These are phyloP conservation scores for Labroides dimidiatus DNA, from an alignment of 2,797 vertebrate genomes.

Conservation along the genomic window DNA sequence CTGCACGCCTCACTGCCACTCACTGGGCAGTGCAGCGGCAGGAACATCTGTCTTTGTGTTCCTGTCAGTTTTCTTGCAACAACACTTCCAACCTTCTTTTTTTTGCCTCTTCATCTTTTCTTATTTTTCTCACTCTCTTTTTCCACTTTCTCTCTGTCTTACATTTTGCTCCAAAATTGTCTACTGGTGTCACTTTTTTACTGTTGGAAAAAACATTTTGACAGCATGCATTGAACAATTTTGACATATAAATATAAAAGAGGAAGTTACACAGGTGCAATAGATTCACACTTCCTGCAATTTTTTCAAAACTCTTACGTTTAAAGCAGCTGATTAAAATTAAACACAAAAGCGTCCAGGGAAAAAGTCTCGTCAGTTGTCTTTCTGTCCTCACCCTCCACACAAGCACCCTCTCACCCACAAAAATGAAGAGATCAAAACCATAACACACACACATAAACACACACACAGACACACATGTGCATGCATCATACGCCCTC, in stretches of 20 bases:
- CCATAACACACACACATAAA: slow-evolving; percentile 17
- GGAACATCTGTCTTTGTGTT: slow-evolving; percentile 56
- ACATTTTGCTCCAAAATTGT: too few relatives aligned
- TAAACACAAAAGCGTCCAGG: not conserved
- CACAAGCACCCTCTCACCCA: slow-evolving; percentile 35
- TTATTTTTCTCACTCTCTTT: slow-evolving; percentile 9
- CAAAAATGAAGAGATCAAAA: slow-evolving; percentile 54
- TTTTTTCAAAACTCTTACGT: too few relatives aligned
- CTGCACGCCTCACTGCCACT: slow-evolving; percentile 53
- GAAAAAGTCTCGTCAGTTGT: slow-evolving; percentile 12
- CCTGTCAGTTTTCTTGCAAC: slow-evolving; percentile 28
- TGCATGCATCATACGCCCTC: slow-evolving; percentile 31
- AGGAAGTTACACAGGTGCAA: not conserved
- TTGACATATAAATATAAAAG: not conserved
- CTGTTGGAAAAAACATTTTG: too few relatives aligned
- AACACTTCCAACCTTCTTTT: slow-evolving; percentile 18
- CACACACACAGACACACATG: slow-evolving; percentile 10
- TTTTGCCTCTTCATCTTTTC: slow-evolving; percentile 3
- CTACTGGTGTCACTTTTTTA: too few relatives aligned
- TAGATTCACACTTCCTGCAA: too few relatives aligned
- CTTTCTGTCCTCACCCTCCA: slow-evolving; percentile 33
- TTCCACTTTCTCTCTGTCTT: not conserved
- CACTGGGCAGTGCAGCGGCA: slow-evolving; percentile 34
- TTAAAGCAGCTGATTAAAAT: not conserved
- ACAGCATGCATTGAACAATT: not conserved